These are phyloP conservation scores for Threskiornis aethiopicus DNA, from an alignment of 2,797 vertebrate genomes.

Conservation along the genomic window DNA sequence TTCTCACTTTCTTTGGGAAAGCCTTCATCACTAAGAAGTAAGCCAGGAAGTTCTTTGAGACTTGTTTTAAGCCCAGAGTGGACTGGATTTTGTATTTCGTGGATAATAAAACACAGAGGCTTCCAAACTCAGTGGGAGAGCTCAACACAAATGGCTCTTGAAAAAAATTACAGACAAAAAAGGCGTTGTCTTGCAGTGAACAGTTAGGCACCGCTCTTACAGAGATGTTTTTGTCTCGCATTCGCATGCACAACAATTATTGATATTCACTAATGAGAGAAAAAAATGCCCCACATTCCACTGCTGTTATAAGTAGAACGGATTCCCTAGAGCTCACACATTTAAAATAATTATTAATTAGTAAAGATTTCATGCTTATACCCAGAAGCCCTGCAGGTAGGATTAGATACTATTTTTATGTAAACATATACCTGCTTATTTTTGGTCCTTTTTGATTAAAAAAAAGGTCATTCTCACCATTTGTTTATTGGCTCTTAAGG, in stretches of 20 bases:
- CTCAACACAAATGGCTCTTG: constrained; percentile 5
- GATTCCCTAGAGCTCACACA: background rate
- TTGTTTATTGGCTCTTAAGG: background rate
- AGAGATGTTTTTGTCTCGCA: constrained; percentile 55
- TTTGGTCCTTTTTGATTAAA: background rate
- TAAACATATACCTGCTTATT: background rate
- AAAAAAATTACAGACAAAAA: constrained; percentile 40
- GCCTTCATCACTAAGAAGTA: background rate
- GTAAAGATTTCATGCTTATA: background rate
- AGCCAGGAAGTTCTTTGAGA: background rate
- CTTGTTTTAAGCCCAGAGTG: background rate
- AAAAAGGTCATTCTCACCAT: background rate
- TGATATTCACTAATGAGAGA: constrained; percentile 23
- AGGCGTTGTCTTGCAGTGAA: constrained; percentile 23
- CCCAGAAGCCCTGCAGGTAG: background rate
- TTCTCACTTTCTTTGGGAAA: background rate
- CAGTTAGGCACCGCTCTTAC: constrained; percentile 16
- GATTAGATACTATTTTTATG: background rate
- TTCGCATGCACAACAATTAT: constrained; percentile 10
- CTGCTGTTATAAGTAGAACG: background rate
- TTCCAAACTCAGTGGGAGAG: background rate
- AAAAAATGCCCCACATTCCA: background rate
- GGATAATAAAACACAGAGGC: constrained; percentile 14
- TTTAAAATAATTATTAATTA: constrained; percentile 4
- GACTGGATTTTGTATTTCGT: background rate